These are phyloP conservation scores for Aphaenogaster ashmeadi DNA, from an alignment of 1,140 invertebrate genomes.

Conservation along the genomic window DNA sequence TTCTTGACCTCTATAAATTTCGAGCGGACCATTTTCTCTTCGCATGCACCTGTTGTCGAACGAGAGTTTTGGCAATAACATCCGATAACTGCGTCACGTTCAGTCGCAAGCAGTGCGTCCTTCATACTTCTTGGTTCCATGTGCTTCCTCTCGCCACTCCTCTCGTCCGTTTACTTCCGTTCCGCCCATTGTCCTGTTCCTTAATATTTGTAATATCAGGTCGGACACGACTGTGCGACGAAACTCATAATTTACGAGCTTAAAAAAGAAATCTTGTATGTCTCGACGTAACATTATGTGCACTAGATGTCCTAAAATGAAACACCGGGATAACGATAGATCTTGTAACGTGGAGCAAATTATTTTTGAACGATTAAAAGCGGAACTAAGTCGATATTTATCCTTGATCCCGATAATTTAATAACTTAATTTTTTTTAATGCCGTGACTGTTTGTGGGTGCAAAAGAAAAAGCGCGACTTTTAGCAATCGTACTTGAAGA, in stretches of 20 bases:
- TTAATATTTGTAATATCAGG: constrained; percentile 57
- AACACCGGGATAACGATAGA: neutral
- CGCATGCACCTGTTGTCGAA: constrained; percentile 82
- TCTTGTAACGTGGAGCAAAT: neutral
- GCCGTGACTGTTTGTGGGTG: too few relatives aligned
- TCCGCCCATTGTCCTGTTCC: constrained; percentile 2
- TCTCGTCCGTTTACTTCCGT: neutral
- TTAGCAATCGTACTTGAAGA: neutral
- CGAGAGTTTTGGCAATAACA: constrained; percentile 83
- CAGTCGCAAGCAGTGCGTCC: constrained; percentile 55
- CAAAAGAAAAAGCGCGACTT: neutral
- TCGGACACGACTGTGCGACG: neutral
- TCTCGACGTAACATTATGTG: neutral
- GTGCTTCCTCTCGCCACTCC: neutral
- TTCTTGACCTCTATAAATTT: constrained; percentile 48
- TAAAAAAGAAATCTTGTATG: neutral
- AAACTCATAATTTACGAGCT: neutral
- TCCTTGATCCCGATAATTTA: neutral
- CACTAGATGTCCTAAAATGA: neutral
- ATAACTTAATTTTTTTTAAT: neutral
- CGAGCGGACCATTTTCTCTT: constrained; percentile 58
- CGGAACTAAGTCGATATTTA: neutral
- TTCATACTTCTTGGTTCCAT: constrained; percentile 28
- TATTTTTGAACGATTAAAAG: neutral
- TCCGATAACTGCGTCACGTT: constrained; percentile 82